Evolutionary conservation across 2,113 vertebrate genomes (phyloP).

Genomic region (Tragulus kanchil): DNA sequence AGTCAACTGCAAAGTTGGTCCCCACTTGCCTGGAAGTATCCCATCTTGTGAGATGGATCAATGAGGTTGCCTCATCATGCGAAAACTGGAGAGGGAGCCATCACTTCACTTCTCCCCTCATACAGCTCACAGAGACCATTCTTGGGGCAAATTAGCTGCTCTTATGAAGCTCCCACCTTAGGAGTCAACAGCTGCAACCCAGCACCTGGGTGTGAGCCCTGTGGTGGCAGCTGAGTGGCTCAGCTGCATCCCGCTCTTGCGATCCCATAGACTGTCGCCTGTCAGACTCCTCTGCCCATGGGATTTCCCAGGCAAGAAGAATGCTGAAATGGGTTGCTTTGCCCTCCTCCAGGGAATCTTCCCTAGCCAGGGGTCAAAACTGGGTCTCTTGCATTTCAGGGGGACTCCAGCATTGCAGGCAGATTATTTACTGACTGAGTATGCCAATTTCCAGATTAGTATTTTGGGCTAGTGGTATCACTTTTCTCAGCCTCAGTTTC

Average conservation of each 20-base stretch:
- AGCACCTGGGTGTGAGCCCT: not conserved
- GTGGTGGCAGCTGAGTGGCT: too few relatives aligned
- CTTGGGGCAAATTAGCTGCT: not conserved
- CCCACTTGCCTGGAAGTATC: not conserved
- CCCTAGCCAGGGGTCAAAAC: too few relatives aligned
- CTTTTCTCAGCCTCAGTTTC: not conserved
- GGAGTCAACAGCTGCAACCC: not conserved
- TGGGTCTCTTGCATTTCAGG: too few relatives aligned
- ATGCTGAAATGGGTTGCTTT: too few relatives aligned
- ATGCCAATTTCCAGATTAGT: not conserved
- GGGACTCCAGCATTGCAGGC: too few relatives aligned
- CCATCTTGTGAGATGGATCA: not conserved
- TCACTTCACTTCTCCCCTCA: fast-evolving
- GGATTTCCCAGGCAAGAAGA: too few relatives aligned
- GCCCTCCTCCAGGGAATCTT: too few relatives aligned
- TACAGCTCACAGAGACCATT: fast-evolving
- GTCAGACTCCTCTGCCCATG: too few relatives aligned
- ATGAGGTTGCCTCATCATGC: not conserved
- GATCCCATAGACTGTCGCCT: too few relatives aligned
- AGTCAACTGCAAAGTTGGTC: not conserved
- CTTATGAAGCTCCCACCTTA: not conserved
- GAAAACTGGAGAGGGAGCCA: not conserved
- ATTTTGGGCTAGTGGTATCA: not conserved
- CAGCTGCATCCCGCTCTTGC: too few relatives aligned
- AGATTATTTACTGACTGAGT: too few relatives aligned